Base-by-base conservation (phyloP, 2,113 vertebrate species). In the Perca fluviatilis region DNA sequence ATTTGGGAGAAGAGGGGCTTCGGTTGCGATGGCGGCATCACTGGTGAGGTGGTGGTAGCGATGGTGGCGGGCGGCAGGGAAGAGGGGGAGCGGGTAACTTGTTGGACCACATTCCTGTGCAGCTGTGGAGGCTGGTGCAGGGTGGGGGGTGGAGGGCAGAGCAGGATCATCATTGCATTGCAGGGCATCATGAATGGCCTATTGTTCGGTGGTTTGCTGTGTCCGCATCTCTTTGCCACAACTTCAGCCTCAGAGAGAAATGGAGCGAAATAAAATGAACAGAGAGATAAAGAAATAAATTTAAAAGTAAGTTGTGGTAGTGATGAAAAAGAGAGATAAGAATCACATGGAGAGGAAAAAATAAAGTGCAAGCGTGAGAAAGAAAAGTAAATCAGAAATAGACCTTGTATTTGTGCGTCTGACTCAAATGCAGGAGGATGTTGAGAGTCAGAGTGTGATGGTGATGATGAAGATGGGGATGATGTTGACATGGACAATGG, bases 101-200 rank as follows among this genome's bases (percentile, higher is more conserved):
- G 93, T 95, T 96, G 95, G 95, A 96, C 95, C 89, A 91, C 95
- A 95, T 95, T 95, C 95, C 90, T 93, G 89, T 95, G 95, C 95
- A 96, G 95, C 95, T 96, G 95, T 94, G 95, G 94, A 95, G 91
- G 92, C 92, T 93, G 91, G 93, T 91, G 90, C 90, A 91, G 92
- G 82, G 81, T 88, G 89, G 77, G 85, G 84, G 73, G 86, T 83
- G 85, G 86, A 81, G 89, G 90, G 90, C 80, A 92, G 90, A 88
- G 92, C 86, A 86, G 91, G 92, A 93, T 94, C 94, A 94, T 93
- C 94, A 91, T 92, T 91, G 92, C 92, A 92, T 91, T 92, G 94
- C 89, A 87, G 86, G 90, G 89, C 89, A 94, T 91, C 92, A 94
- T 96, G 95, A 96, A 96, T 96, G 91, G 92, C 63, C 94, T 95